Evolutionary conservation across 2,113 vertebrate genomes (phyloP), one percentile per base, ranked within the genome.

Genomic region (Takifugu bimaculatus): DNA sequence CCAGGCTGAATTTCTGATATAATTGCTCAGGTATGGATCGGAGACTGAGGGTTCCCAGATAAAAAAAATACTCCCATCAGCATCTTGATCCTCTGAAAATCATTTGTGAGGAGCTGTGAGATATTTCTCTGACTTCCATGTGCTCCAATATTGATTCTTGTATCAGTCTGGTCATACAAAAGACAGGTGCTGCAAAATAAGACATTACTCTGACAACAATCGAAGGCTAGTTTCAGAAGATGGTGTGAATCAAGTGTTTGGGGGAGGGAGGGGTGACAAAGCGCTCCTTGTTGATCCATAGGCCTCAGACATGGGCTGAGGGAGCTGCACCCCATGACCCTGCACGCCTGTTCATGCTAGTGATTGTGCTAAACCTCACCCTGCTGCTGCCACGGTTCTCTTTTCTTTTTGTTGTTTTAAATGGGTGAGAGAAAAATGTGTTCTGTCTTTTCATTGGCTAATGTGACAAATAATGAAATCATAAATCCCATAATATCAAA

Each of bases 231-330:
- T 68, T 75, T 64, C 59, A 54, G 63, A 68, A 25, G 48, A 73
- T 63, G 59, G 70, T 68, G 77, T 62, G 73, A 77, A 79, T 68
- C 77, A 82, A 82, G 75, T 74, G 67, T 70, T 74, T 1, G 68
- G 62, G 73, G 75, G 57, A 50, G 68, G 57, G 58, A 43, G 50
- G 45, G 57, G 54, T 43, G 53, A 81, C 74, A 77, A 57, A 63
- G 65, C 68, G 57, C 60, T 79, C 63, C 71, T 85, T 80, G 77
- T 83, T 81, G 70, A 45, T 20, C 60, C 77, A 54, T 45, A 60
- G 65, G 63, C 28, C 47, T 72, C 35, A 53, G 72, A 75, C 70
- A 53, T 68, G 63, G 51, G 29, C 55, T 52, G 65, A 77, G 68
- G 52, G 56, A 63, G 56, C 44, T 59, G 65, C 42, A 76, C 70